Conservation (phyloP, 2,113 vertebrate species). For the Sinocyclocheilus grahami region DNA sequence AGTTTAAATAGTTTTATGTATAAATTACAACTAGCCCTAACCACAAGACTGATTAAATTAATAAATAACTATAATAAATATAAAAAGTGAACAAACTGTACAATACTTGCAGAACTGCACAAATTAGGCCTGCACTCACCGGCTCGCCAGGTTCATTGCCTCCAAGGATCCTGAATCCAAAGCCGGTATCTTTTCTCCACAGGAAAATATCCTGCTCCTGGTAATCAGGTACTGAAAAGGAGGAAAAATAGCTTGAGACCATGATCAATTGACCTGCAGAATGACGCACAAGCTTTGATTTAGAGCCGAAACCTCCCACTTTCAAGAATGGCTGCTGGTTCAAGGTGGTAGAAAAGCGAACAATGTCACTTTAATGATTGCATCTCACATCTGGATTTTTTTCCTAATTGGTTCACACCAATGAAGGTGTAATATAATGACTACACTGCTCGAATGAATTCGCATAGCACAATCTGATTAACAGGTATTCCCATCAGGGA, state of each 20-base stretch:
- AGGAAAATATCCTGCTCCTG: conserved; percentile 99
- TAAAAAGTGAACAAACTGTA: not conserved
- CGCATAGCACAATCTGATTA: not conserved
- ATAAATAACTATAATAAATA: not conserved
- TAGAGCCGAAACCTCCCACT: not conserved
- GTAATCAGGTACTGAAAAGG: conserved; percentile 91
- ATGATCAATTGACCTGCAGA: conserved; percentile 41
- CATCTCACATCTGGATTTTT: conserved; percentile 41
- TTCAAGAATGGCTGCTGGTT: conserved; percentile 20
- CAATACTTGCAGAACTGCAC: not conserved
- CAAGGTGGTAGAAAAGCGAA: conserved; percentile 25
- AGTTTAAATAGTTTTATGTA: not conserved
- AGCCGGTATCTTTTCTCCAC: conserved; percentile 98
- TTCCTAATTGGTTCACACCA: conserved; percentile 14
- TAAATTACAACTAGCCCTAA: not conserved
- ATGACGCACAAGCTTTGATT: conserved; percentile 43
- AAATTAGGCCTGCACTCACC: conserved; percentile 78
- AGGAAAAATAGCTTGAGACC: conserved; percentile 55
- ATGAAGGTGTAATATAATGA: conserved; percentile 1
- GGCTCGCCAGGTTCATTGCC: conserved; percentile 99
- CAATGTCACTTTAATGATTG: conserved; percentile 25
- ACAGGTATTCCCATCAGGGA: not conserved
- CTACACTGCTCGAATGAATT: not conserved
- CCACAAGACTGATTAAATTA: not conserved
- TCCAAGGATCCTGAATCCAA: conserved; percentile 98